Conservation (phyloP, 35 echinoderm and acorn worm species). For the Ptychodera flava region DNA sequence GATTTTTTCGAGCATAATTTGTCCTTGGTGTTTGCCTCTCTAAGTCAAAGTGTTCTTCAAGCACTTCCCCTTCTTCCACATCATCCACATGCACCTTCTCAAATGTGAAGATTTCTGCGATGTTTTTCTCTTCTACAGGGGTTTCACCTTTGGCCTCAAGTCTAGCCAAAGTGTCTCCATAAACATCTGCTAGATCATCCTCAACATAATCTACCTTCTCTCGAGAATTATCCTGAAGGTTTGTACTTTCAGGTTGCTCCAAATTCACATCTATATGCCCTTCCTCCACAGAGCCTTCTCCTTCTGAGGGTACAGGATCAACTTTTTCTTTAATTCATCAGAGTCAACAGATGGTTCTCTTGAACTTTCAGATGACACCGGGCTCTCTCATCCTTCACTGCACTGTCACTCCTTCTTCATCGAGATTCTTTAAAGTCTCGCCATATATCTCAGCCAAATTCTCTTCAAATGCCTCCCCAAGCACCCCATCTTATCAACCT, state of each 20-base stretch:
- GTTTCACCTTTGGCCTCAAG: neutral
- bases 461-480: neutral
- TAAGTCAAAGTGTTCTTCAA: neutral
- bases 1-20: neutral
- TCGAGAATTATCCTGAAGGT: too few relatives aligned
- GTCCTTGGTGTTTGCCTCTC: neutral
- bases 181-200: neutral
- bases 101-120: neutral
- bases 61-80: neutral
- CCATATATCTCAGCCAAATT: neutral
- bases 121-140: neutral
- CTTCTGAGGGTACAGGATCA: too few relatives aligned
- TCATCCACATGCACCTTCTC: neutral
- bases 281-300: too few relatives aligned
- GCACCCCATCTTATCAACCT: neutral
- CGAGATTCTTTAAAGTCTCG: neutral
- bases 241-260: too few relatives aligned
- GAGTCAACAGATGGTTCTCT: too few relatives aligned
- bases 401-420: neutral
- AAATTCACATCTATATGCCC: too few relatives aligned
- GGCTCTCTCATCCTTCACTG: too few relatives aligned
- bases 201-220: neutral
- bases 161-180: neutral
- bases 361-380: too few relatives aligned
- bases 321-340: too few relatives aligned